Evolutionary conservation across 2,797 vertebrate genomes (phyloP).

Genomic region (Spondyliosoma cantharus): DNA sequence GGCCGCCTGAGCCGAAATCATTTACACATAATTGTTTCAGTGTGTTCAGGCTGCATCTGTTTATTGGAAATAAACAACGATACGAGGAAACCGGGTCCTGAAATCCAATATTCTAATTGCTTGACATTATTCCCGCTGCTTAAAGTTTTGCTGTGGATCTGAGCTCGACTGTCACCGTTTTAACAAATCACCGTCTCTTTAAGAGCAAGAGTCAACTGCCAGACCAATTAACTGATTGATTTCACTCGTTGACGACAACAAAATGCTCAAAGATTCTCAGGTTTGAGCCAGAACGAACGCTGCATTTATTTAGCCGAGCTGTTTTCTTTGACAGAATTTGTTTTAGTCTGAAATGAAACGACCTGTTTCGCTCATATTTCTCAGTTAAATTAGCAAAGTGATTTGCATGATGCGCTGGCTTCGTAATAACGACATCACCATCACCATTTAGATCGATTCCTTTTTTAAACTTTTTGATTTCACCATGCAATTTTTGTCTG

Average conservation of each 20-base stretch:
- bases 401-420: too few species aligned
- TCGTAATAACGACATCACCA: too few species aligned
- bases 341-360: not conserved
- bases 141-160: constrained; percentile 6
- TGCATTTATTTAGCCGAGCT: not conserved
- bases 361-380: not conserved
- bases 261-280: not conserved
- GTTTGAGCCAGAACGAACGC: not conserved
- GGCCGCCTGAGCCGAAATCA: constrained; percentile 24
- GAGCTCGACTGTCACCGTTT: constrained; percentile 19
- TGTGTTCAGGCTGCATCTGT: constrained; percentile 50
- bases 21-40: constrained; percentile 56
- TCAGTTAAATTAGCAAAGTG: too few species aligned
- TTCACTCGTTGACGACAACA: constrained; percentile 3
- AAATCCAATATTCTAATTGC: constrained; percentile 55
- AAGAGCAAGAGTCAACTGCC: constrained; percentile 3
- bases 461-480: too few species aligned
- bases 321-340: not conserved
- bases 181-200: constrained; percentile 18
- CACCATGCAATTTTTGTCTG: too few species aligned
- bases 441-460: too few species aligned
- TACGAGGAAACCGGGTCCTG: constrained; percentile 10
- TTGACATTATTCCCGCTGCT: constrained; percentile 48
- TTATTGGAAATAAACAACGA: constrained; percentile 57
- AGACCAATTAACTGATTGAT: constrained; percentile 4